Base-by-base conservation (phyloP, 2,797 vertebrate species). In the Lagorchestes hirsutus region DNA sequence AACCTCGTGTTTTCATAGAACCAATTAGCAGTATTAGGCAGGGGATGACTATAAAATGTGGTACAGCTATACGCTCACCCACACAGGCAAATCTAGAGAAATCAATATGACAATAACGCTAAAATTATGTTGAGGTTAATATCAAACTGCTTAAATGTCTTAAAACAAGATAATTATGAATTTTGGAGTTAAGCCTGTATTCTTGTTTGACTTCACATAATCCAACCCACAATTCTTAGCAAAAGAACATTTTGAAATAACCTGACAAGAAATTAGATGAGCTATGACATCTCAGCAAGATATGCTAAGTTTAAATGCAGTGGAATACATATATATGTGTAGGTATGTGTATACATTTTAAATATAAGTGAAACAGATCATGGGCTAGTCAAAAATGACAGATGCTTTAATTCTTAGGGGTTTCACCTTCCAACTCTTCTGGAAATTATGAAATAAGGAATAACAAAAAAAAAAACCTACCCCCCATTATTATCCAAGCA, bases 371-470 rank as follows among this genome's bases (percentile, higher is more conserved):
- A 98, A 98, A 98, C 97, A 98, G 97, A 98, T 98, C 97, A 98
- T 96, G 97, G 95, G 67, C 90, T 97, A 98, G 95, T 98, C 96
- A 95, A 96, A 98, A 98, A 96, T 98, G 98, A 98, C 98, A 98
- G 97, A 97, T 97, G 97, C 97, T 98, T 98, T 98, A 98, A 98
- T 98, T 98, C 98, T 97, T 97, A 97, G 97, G 98, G 97, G 94
- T 95, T 98, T 98, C 98, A 97, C 97, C 95, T 98, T 98, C 97
- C 98, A 98, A 92, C 87, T 97, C 96, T 97, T 98, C 98, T 98
- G 96, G 98, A 99, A 99, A 99, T 99, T 98, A 98, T 97, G 96
- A 98, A 99, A 98, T 98, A 97, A 98, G 97, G 98, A 99, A 98
- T 99, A 98, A 99, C 98, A 98, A 98, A 98, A 98, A 98, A 98